Base-by-base conservation (phyloP, 2,113 vertebrate species). In the Quiscalus mexicanus region DNA sequence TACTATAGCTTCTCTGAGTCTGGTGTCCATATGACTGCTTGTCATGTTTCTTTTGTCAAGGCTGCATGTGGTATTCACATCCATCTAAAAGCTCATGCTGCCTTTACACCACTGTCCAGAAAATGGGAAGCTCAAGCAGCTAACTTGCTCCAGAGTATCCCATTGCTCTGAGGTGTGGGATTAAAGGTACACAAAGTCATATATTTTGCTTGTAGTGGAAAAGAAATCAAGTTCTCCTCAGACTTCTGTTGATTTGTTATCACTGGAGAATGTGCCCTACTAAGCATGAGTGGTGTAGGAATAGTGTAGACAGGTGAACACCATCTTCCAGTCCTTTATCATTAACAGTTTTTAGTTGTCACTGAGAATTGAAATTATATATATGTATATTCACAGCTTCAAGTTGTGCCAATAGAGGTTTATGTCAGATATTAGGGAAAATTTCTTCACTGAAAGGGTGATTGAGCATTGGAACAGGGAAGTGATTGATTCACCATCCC, bases 401-500 rank as follows among this genome's bases (percentile, higher is more conserved):
- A 65, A 16, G 23, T 35, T 77, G 49, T 0, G 0, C 31, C 10
- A 21, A 7, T 8, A 5, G 37, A 76, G 5, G 14, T 58, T 89
- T 60, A 74, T 16, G 12, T 24, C 39, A 31, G 30, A 23, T 76
- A 33, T 84, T 31, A 31, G 28, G 33, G 33, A 78, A 63, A 60
- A 44, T 16, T n/a, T 62, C 12, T 67, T 85, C 35, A 37, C 28
- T 13, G 13, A 50, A 85, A 47, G 5, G 1, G 5, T 49, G 82
- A 5, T n/a, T 22, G 27, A 58, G 9, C 33, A 18, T 3, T 83
- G 44, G 4, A 16, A 22, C 19, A 67, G 24, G 31, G 42, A 78
- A 78, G 5, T 24, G 31, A 14, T 37, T 45, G 33, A 63, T n/a
- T 81, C 10, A 39, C 21, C 4, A 11, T 62, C 10, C 31, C 39